Percentiles rank a stretch among this genome's conserved stretches.
Conservation (phyloP, 2,888 invertebrate genomes). For the Caenorhabditis uteleia region DNA sequence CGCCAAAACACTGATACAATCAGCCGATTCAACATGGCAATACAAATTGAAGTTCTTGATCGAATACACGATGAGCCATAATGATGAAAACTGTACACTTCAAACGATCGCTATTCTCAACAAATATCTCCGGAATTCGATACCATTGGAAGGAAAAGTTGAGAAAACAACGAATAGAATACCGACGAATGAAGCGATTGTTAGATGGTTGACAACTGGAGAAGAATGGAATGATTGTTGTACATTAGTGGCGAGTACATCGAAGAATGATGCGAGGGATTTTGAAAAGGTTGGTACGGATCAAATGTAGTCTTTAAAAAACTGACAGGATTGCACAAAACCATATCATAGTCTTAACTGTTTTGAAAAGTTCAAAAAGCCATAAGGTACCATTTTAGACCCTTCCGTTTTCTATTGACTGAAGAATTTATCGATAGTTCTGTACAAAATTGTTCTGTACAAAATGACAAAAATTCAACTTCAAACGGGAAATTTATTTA, state of each 20-base stretch:
- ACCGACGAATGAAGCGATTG: neutral
- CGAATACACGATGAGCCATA: constrained; percentile 18
- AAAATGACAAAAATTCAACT: no score
- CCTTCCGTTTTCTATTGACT: no score
- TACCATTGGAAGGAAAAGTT: constrained; percentile 5
- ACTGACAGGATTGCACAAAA: no score
- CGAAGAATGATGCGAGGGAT: no score
- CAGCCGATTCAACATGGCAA: constrained; percentile 44
- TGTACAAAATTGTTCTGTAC: no score
- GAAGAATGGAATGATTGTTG: constrained; percentile 30
- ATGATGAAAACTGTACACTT: constrained; percentile 26
- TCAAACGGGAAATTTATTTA: no score
- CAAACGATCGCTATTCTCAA: constrained; percentile 35
- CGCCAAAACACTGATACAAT: constrained; percentile 28
- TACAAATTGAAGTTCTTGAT: constrained; percentile 39
- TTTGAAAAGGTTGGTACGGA: no score
- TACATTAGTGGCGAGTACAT: neutral
- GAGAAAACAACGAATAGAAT: constrained; percentile 7
- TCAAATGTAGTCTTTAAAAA: no score
- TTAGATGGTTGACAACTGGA: constrained; percentile 18
- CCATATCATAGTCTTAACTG: no score
- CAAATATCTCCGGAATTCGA: constrained; percentile 19
- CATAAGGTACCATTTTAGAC: no score
- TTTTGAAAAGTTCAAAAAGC: no score
- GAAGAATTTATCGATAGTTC: no score